phyloP scores from a whole-genome alignment of 2,113 vertebrate genomes.

The Microtus montanus region DNA sequence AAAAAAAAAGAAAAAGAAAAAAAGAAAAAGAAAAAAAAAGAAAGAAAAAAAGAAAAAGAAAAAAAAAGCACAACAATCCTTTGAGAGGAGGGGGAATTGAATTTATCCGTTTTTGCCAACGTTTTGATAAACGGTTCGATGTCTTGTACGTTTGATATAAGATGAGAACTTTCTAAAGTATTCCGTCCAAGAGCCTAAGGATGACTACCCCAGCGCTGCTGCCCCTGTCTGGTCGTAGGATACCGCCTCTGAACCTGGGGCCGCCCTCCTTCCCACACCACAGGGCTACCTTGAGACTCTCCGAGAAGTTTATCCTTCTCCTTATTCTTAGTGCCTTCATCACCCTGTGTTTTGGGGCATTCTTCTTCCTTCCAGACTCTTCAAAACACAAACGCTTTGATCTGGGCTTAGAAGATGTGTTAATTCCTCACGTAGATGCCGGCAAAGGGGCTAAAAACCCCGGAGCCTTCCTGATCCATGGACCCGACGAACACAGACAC shows the following conservation, averaged over 20 bases:
- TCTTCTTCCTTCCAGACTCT: constrained; percentile 99
- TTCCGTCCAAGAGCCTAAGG: constrained; percentile 57
- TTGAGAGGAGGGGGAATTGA: background rate
- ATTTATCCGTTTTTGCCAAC: background rate
- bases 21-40: background rate
- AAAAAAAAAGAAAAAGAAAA: background rate
- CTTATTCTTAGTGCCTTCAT: constrained; percentile 99
- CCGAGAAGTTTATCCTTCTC: constrained; percentile 99
- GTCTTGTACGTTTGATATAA: background rate
- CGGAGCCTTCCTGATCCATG: constrained; percentile 93
- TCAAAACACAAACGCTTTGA: constrained; percentile 99
- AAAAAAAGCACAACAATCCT: constrained; percentile 53
- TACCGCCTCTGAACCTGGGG: constrained; percentile 94
- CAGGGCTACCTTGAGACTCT: constrained; percentile 96
- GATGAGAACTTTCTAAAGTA: constrained; percentile 66
- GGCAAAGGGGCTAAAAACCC: constrained; percentile 91
- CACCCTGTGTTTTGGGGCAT: constrained; percentile 98
- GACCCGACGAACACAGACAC: constrained; percentile 96
- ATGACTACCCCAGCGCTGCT: constrained; percentile 97
- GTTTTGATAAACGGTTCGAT: constrained; percentile 27
- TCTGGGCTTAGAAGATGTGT: constrained; percentile 96
- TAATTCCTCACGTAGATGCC: constrained; percentile 96
- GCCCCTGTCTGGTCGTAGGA: constrained; percentile 96
- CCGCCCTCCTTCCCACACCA: constrained; percentile 95
- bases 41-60: background rate